Evolutionary conservation across 2,797 vertebrate species (phyloP).

Genomic region (Sorex maritimensis): DNA sequence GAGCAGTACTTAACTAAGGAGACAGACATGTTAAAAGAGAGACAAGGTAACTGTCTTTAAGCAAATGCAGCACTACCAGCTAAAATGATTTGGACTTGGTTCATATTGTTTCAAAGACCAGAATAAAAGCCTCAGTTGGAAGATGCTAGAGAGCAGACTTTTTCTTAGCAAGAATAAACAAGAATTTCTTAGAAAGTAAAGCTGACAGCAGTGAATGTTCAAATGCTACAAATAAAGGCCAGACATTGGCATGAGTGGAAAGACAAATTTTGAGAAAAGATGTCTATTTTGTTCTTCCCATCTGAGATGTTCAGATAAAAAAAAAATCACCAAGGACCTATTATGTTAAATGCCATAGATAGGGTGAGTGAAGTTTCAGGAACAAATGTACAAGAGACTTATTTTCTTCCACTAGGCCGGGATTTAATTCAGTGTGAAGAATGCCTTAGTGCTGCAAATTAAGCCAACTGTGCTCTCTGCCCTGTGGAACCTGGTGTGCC

Average conservation of each 20-base stretch:
- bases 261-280: conserved; percentile 64
- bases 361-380: neutral
- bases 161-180: conserved; percentile 45
- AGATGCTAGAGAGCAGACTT: conserved; percentile 19
- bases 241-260: neutral
- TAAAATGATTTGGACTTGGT: neutral
- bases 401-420: neutral
- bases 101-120: conserved; percentile 8
- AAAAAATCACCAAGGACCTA: neutral
- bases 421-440: neutral
- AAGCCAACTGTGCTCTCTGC: too few relatives aligned
- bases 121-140: conserved; percentile 27
- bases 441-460: too few relatives aligned
- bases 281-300: conserved; percentile 3
- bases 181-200: neutral
- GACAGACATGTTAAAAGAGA: neutral
- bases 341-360: neutral
- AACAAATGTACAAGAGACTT: neutral
- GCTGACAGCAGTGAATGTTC: conserved; percentile 37
- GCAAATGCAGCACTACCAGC: neutral
- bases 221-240: conserved; percentile 29
- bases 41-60: neutral
- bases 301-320: conserved; percentile 57
- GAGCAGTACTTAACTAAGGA: neutral
- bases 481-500: too few relatives aligned